Base-by-base conservation (phyloP, 64 coral and sea anemone genomes). In the Stichodactyla helianthus region DNA sequence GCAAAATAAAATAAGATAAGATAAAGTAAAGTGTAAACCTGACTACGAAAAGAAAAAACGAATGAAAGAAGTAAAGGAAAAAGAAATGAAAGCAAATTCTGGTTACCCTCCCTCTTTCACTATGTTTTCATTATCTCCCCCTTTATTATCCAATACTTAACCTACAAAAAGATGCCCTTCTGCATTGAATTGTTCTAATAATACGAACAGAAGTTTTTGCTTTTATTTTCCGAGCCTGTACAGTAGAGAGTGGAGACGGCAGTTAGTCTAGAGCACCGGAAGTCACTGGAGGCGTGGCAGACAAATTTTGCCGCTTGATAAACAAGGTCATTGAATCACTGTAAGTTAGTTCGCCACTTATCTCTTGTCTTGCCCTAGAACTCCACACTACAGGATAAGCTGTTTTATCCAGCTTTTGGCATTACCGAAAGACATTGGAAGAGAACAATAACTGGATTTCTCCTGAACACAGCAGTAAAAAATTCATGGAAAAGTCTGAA, bases 401-500 rank as follows among this genome's bases (percentile, higher is more conserved):
- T 67, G 63, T 68, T 68, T 68, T 68, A 68, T 68, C 20, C 63
- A 8, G 19, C n/a, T 22, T 68, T 68, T 68, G 19, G n/a, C 19
- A 23, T 18, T 68, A 68, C 63, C 17, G n/a, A 68, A 68, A 20
- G 25, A 74, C 6, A 9, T 4, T 0, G 68, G 11, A 10, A 74
- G 8, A 74, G 23, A 13, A 10, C 5, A 8, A 23, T n/a, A 65
- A n/a, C 62, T 44, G 4, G 62, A 65, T 65, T 28, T 28, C 14
- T 58, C 6, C 8, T 58, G 14, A 11, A 15, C 14, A 5, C 8
- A 58, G 8, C 14, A 14, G 4, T 13, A 25, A 74, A 71, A 65
- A n/a, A 74, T 10, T 74, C 20, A 74, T 74, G 68, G 68, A 74
- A 23, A 74, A 74, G 27, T 54, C 79, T 20, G 59, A 84, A 84